Percentiles rank a stretch among this genome's conserved stretches.
Evolutionary conservation across 2,113 vertebrate genomes (phyloP).

Genomic region (Ailurus styani): DNA sequence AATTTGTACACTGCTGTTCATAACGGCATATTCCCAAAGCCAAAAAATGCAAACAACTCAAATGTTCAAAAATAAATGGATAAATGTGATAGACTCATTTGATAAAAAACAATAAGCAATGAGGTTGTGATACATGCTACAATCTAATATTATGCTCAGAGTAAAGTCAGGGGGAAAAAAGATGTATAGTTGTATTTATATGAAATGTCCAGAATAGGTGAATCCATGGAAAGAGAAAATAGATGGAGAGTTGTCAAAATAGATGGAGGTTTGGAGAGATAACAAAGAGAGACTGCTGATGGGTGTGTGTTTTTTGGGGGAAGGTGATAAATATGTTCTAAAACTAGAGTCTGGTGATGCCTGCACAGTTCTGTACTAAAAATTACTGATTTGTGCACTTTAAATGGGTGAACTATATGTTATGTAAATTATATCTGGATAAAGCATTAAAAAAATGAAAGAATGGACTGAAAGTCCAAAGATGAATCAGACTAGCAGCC

Average conservation of each 20-base stretch:
- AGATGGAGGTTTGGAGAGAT: background rate
- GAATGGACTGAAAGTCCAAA: background rate
- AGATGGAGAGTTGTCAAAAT: background rate
- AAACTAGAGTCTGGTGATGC: background rate
- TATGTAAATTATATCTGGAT: background rate
- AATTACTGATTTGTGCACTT: background rate
- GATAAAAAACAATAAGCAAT: background rate
- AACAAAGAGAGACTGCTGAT: background rate
- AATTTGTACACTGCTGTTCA: background rate
- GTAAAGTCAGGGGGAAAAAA: background rate
- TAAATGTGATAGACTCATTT: background rate
- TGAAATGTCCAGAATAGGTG: background rate
- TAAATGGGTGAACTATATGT: background rate
- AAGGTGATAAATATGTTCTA: background rate
- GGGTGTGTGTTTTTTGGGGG: background rate
- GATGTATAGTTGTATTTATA: background rate
- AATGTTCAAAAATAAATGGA: background rate
- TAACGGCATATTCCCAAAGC: background rate
- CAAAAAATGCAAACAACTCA: background rate
- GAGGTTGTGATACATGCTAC: background rate
- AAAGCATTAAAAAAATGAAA: background rate
- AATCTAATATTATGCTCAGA: background rate
- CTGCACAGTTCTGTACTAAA: background rate
- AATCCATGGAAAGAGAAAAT: background rate
- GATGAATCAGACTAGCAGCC: background rate